Conservation (phyloP, 2,797 vertebrate species). For the Cossypha dichroa region DNA sequence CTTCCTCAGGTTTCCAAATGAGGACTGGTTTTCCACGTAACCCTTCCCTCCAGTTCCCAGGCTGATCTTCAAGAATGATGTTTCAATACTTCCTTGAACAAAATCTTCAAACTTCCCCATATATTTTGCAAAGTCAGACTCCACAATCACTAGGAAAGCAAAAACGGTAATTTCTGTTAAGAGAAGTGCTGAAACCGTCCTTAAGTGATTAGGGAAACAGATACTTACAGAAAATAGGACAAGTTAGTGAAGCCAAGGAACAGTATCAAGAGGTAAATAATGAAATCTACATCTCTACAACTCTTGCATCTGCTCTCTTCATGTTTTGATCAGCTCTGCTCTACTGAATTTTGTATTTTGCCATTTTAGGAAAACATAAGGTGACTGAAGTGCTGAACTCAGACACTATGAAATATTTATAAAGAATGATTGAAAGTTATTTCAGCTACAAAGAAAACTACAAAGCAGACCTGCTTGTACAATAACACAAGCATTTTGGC, state of each 20-base stretch:
- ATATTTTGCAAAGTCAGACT: slow-evolving; percentile 90
- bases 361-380: neutral
- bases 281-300: neutral
- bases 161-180: neutral
- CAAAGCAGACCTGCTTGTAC: neutral
- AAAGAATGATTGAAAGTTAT: neutral
- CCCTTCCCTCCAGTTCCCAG: slow-evolving; percentile 77
- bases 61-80: slow-evolving; percentile 66
- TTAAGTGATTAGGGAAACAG: neutral
- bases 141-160: slow-evolving; percentile 78
- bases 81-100: slow-evolving; percentile 71
- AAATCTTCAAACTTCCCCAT: slow-evolving; percentile 79
- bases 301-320: neutral
- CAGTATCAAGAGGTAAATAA: neutral
- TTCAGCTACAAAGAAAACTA: neutral
- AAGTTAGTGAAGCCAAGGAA: neutral
- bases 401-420: neutral
- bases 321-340: neutral
- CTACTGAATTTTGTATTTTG: neutral
- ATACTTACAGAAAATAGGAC: neutral
- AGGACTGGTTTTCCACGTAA: slow-evolving; percentile 82
- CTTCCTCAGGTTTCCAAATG: slow-evolving; percentile 90
- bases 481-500: neutral
- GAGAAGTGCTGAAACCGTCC: neutral
- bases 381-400: neutral